Base-by-base conservation (phyloP, 2,888 invertebrate genomes). In the Hedya salicella region DNA sequence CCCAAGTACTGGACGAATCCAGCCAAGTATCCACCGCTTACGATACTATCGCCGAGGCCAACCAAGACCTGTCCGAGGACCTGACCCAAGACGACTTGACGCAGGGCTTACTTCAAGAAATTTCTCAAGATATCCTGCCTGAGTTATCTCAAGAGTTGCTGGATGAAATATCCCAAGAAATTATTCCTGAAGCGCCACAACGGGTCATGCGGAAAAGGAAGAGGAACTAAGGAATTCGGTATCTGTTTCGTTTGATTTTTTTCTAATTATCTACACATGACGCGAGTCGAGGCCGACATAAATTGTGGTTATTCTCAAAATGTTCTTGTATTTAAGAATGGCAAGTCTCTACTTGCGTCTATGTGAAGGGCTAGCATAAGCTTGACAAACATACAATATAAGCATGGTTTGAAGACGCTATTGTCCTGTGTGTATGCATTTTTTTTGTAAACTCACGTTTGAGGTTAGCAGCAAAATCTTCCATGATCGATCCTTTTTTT, bases 101-200 rank as follows among this genome's bases (percentile, higher is more conserved):
- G 0, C 80, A 85, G 42, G 79, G 83, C 0, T 72, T 80, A 6
- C 82, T 82, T 32, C 82, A 83, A 0, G 88, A 87, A 68, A 80
- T 85, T n/a, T 84, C 86, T 0, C 86, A 86, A 66, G 72, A 59
- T 9, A 32, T 62, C 16, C 36, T 62, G 19, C 60, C 56, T 0
- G 71, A 67, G 17, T 59, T 71, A 48, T 67, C 71, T 1, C 71
- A 71, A 46, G 57, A 69, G 6, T 14, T 62, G 14, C 9, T 54
- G 16, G 53, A 64, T 42, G 59, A 67, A 25, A 5, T 52, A 11
- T 60, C 68, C 1, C 70, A 85, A 53, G 79, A 85, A 0, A 72
- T 78, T 1, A 82, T 81, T 39, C 82, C 83, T 0, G 88, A 87
- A 69, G 78, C 83, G n/a, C 84, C 86, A 0, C 86, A 86, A 67